These are phyloP conservation scores for Pogonognathellus flavescens DNA, from an alignment of 1,140 invertebrate genomes.

Conservation along the genomic window DNA sequence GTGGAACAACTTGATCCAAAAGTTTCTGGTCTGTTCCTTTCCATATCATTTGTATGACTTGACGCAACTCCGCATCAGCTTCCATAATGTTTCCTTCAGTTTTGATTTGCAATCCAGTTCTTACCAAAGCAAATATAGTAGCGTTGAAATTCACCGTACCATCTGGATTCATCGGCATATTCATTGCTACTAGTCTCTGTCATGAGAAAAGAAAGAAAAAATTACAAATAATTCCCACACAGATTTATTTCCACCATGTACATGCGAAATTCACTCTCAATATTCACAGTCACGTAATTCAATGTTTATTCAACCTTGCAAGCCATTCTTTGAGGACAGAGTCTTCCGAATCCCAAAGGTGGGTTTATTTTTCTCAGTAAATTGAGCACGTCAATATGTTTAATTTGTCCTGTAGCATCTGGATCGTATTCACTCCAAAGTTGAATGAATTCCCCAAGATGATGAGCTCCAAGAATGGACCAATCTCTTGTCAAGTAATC, in stretches of 20 bases:
- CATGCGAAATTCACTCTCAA: conserved; percentile 59
- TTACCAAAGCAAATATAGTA: conserved; percentile 97
- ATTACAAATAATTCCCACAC: neutral
- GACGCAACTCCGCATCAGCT: conserved; percentile 92
- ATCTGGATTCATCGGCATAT: conserved; percentile 99
- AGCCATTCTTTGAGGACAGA: conserved; percentile 98
- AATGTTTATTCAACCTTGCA: conserved; percentile 82
- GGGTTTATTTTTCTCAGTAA: conserved; percentile 98
- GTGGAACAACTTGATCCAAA: conserved; percentile 98
- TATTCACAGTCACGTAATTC: no score
- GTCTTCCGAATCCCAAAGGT: conserved; percentile 97
- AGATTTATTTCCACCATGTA: neutral
- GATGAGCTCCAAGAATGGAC: conserved; percentile 98
- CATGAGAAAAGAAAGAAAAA: conserved; percentile 54
- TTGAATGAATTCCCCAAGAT: conserved; percentile 98
- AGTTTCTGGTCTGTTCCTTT: conserved; percentile 95
- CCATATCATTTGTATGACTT: conserved; percentile 99
- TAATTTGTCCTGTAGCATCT: conserved; percentile 97
- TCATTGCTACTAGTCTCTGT: conserved; percentile 97
- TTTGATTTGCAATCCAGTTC: conserved; percentile 97
- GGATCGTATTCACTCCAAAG: conserved; percentile 99
- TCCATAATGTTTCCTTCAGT: conserved; percentile 98
- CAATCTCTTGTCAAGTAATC: conserved; percentile 99
- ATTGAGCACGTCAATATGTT: conserved; percentile 99
- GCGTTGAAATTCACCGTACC: conserved; percentile 99